A percentile compares a stretch with the other conserved stretches of the same genome.
Conservation (phyloP, 2,797 vertebrate species). For the Phrynocephalus forsythii region DNA sequence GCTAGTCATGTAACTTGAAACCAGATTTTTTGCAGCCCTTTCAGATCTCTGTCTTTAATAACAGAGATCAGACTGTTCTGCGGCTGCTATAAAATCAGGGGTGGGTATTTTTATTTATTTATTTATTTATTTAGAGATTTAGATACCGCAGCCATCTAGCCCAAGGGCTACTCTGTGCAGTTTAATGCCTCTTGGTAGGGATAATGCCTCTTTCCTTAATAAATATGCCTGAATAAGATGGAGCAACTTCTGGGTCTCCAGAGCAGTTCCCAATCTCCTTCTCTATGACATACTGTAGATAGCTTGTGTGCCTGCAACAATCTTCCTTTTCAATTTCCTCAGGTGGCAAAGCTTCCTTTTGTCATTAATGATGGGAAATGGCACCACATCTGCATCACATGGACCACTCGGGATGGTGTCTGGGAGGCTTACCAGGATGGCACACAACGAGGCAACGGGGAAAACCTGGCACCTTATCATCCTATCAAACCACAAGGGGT, state of each 20-base stretch:
- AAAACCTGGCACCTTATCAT: constrained; percentile 94
- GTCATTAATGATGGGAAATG: constrained; percentile 93
- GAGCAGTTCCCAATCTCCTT: background rate
- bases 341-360: constrained; percentile 95
- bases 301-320: fast-evolving
- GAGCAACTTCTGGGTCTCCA: background rate
- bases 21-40: background rate
- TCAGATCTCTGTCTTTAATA: background rate
- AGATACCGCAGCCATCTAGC: too few relatives aligned
- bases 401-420: constrained; percentile 94
- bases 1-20: background rate
- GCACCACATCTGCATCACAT: constrained; percentile 95
- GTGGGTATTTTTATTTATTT: too few relatives aligned
- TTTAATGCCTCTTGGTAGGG: too few relatives aligned
- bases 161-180: too few relatives aligned
- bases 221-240: background rate
- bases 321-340: background rate
- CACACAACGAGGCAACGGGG: constrained; percentile 87
- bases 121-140: too few relatives aligned
- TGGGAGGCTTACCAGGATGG: constrained; percentile 98
- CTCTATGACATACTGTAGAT: background rate
- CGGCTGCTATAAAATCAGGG: background rate
- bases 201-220: background rate
- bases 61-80: background rate
- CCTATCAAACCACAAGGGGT: constrained; percentile 95